A percentile compares a stretch with the other conserved stretches of the same genome.
phyloP scores from a whole-genome alignment of 2,888 invertebrate species.

The Phaonia tiefii region DNA sequence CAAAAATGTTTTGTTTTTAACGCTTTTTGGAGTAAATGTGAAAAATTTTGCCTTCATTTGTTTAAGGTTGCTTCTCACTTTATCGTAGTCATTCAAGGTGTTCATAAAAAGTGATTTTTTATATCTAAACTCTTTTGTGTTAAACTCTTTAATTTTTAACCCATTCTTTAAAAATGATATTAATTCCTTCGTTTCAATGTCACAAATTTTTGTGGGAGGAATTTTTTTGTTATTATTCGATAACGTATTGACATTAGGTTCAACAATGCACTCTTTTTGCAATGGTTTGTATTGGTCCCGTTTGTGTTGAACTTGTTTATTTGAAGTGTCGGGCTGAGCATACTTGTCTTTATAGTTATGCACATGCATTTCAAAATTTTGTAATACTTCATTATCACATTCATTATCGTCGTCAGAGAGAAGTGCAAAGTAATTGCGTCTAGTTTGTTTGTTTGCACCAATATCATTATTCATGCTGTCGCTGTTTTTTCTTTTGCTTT shows the following conservation, averaged over 20 bases:
- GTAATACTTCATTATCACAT: neutral
- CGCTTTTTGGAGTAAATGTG: conserved; percentile 17
- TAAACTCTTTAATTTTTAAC: neutral
- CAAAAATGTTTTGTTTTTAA: conserved; percentile 9
- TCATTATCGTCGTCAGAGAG: neutral
- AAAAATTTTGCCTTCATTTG: conserved; percentile 11
- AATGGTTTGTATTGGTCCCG: neutral
- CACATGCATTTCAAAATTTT: neutral
- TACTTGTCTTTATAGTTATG: neutral
- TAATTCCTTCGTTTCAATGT: conserved; percentile 23
- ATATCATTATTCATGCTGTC: neutral
- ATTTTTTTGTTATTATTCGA: conserved; percentile 7
- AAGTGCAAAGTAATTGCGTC: neutral
- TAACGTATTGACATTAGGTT: neutral
- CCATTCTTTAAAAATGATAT: conserved; percentile 17
- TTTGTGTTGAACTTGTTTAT: neutral
- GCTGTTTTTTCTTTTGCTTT: conserved; percentile 9
- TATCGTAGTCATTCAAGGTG: neutral
- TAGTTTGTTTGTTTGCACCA: neutral
- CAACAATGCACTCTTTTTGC: too few species aligned
- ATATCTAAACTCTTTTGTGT: neutral
- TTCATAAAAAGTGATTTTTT: neutral
- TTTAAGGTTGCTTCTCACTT: conserved; percentile 14
- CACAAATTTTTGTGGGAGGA: conserved; percentile 16
- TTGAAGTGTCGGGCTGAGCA: neutral